A percentile compares a stretch with the other conserved stretches of the same genome.
These are phyloP conservation scores for Spatulosminthurus flaviceps DNA, from an alignment of 2,888 invertebrate species.

Conservation along the genomic window DNA sequence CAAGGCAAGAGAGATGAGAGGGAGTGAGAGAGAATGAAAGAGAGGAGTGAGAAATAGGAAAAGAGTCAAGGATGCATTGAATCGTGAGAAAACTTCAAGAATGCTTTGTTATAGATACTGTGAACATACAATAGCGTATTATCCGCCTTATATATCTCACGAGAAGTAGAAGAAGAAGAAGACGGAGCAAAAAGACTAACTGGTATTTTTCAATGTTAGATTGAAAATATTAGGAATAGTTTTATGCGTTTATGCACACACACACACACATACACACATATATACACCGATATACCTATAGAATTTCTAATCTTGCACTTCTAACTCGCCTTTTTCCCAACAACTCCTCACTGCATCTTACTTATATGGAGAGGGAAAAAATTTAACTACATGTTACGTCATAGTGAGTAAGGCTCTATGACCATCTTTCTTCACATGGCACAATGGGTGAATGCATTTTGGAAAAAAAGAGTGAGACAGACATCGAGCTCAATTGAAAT, in stretches of 20 bases:
- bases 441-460: no score
- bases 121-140: slow-evolving; percentile 35
- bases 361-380: no score
- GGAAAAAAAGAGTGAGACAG: not conserved
- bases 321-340: not conserved
- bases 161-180: not conserved
- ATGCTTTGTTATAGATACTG: slow-evolving; percentile 24
- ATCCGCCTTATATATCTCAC: slow-evolving; percentile 18
- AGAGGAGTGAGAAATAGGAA: slow-evolving; percentile 10
- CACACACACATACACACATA: no score
- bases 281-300: no score
- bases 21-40: slow-evolving; percentile 19
- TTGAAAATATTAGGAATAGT: slow-evolving; percentile 18
- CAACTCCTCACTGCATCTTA: not conserved
- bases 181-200: slow-evolving; percentile 29
- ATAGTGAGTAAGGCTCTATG: no score
- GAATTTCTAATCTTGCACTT: not conserved
- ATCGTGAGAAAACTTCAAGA: slow-evolving; percentile 38
- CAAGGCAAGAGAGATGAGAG: not conserved
- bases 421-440: no score
- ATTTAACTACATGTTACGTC: no score
- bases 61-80: slow-evolving; percentile 14
- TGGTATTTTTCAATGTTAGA: slow-evolving; percentile 11
- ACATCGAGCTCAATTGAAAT: not conserved
- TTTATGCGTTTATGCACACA: not conserved